phyloP scores from a whole-genome alignment of 2,888 invertebrate species.

The Lithophane socia region DNA sequence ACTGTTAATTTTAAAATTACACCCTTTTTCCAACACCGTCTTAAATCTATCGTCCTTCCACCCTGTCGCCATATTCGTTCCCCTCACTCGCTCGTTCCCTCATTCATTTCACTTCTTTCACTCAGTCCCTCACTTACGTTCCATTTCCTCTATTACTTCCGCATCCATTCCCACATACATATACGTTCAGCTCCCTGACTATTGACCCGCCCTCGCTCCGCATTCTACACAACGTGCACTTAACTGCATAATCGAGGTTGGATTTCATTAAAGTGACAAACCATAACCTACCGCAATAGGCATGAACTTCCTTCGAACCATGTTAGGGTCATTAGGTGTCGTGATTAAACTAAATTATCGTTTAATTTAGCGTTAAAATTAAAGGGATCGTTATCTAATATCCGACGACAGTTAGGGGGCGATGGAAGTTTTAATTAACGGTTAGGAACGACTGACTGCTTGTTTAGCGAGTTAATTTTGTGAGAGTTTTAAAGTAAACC shows the following conservation, averaged over 20 bases:
- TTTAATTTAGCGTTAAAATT: constrained; percentile 20
- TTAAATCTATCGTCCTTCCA: too few species aligned
- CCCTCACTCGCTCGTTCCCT: too few species aligned
- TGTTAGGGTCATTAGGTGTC: neutral
- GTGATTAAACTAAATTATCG: constrained; percentile 31
- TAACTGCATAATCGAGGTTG: constrained; percentile 47
- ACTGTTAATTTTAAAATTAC: too few species aligned
- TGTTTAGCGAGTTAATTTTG: neutral
- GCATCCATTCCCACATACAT: too few species aligned
- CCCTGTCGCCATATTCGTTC: too few species aligned
- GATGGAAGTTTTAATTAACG: constrained; percentile 44
- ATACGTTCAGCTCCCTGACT: constrained; percentile 25
- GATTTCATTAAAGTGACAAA: constrained; percentile 45
- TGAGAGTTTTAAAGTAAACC: neutral
- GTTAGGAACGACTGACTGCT: constrained; percentile 6
- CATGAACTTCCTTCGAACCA: constrained; percentile 36
- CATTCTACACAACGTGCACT: constrained; percentile 23
- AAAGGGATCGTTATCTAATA: constrained; percentile 33
- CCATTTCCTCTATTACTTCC: too few species aligned
- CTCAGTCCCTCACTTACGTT: too few species aligned
- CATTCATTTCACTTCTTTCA: too few species aligned
- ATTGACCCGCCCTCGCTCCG: constrained; percentile 57
- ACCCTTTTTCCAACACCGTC: too few species aligned
- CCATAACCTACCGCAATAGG: constrained; percentile 26
- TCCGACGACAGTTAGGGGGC: constrained; percentile 5